phyloP scores from a whole-genome alignment of 1,140 invertebrate species.

The Tetramorium alpestre region DNA sequence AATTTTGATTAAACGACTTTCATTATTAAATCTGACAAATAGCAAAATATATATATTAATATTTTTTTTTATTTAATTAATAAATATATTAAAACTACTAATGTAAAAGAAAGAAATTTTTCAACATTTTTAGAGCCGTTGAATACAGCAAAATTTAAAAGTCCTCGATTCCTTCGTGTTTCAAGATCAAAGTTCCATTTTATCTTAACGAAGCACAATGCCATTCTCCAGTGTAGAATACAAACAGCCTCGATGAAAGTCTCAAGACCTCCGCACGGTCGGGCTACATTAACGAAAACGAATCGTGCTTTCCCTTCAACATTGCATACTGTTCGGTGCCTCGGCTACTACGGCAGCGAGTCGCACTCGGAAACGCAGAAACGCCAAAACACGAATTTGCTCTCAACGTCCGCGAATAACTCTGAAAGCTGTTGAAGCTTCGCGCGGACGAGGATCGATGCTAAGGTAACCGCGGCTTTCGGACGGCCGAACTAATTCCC shows the following conservation, averaged over 20 bases:
- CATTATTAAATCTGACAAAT: not conserved
- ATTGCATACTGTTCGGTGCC: constrained; percentile 36
- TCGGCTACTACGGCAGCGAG: constrained; percentile 19
- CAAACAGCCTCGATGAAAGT: constrained; percentile 19
- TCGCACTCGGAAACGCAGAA: constrained; percentile 50
- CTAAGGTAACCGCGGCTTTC: constrained; percentile 58
- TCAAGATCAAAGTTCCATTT: not conserved
- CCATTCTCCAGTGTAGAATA: not conserved
- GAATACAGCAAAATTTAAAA: not conserved
- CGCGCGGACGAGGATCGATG: constrained; percentile 57
- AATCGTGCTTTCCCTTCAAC: constrained; percentile 50
- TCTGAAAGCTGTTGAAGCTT: constrained; percentile 59
- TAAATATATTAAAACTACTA: not conserved
- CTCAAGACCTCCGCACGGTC: constrained; percentile 20
- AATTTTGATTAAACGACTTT: not conserved
- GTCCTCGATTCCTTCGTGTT: not conserved
- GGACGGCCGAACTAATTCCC: constrained; percentile 50
- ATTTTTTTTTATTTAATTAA: no score
- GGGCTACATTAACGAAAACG: constrained; percentile 56
- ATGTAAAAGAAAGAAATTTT: not conserved
- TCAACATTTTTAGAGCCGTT: not conserved
- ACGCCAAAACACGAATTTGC: constrained; percentile 64
- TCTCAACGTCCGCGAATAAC: constrained; percentile 60
- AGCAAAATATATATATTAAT: not conserved
- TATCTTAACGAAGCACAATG: not conserved